A percentile compares a stretch with the other conserved stretches of the same genome.
phyloP scores from a whole-genome alignment of 23 tunicate genomes.

The Ascidia mentula region DNA sequence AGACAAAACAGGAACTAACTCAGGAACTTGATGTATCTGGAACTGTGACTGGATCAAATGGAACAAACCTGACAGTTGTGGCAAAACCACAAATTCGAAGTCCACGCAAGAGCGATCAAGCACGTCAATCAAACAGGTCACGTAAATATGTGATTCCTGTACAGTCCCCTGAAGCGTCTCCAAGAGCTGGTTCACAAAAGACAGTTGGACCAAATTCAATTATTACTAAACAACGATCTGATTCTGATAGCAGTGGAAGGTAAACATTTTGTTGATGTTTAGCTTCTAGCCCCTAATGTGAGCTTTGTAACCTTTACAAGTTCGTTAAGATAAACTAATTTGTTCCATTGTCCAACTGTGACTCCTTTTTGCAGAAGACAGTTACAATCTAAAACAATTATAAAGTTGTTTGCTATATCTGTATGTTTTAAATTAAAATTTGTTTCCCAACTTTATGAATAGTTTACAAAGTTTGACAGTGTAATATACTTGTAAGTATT shows the following conservation, averaged over 20 bases:
- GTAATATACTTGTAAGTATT: no score
- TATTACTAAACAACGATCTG: constrained; percentile 43
- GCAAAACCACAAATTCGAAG: constrained; percentile 90
- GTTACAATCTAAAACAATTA: no score
- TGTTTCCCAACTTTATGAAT: no score
- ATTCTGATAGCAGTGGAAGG: constrained; percentile 90
- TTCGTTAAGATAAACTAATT: no score
- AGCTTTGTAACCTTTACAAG: no score
- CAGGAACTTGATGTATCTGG: constrained; percentile 57
- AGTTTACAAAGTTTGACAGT: no score
- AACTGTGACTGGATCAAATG: not conserved
- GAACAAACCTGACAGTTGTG: constrained; percentile 3
- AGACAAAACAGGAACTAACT: constrained; percentile 74
- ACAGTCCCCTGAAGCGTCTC: constrained; percentile 72
- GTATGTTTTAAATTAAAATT: no score
- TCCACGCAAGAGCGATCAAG: constrained; percentile 79
- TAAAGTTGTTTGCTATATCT: no score
- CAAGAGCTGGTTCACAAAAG: constrained; percentile 62
- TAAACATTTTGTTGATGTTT: no score
- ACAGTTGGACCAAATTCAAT: constrained; percentile 8
- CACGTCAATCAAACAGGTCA: constrained; percentile 26
- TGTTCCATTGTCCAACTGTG: no score
- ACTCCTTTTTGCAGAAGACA: no score
- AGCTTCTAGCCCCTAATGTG: no score
- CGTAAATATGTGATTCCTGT: constrained; percentile 18